phyloP scores from a whole-genome alignment of 2,113 vertebrate species.

The Acrocephalus kingi region DNA sequence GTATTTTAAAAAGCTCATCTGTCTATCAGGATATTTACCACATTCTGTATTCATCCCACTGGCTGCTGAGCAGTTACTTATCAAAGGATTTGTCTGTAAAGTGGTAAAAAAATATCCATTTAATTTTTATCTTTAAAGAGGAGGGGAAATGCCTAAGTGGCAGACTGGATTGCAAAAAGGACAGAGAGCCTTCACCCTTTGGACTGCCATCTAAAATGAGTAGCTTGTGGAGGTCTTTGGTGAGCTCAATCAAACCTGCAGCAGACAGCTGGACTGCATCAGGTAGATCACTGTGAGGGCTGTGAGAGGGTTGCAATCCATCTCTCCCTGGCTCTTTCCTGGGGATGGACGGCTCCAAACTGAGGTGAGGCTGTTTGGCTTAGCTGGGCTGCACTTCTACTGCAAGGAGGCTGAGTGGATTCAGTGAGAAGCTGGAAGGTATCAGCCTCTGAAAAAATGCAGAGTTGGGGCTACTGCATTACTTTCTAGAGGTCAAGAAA shows the following conservation, averaged over 20 bases:
- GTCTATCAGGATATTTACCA: not conserved
- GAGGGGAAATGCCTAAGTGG: not conserved
- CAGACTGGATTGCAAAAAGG: not conserved
- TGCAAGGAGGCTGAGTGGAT: accelerated
- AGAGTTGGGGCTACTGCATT: not conserved
- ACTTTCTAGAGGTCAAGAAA: not conserved
- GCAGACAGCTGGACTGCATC: not conserved
- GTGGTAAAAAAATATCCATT: not conserved
- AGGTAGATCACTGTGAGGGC: not conserved
- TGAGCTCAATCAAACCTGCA: not conserved
- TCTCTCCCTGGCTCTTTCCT: not conserved
- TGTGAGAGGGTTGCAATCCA: not conserved
- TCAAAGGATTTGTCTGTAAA: constrained; percentile 3
- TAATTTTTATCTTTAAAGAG: constrained; percentile 33
- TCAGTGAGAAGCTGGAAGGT: not conserved
- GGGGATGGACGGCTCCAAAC: not conserved
- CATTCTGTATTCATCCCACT: not conserved
- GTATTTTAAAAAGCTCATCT: not conserved
- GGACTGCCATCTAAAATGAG: not conserved
- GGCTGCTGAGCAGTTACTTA: not conserved
- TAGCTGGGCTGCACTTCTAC: not conserved
- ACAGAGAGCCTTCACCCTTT: not conserved
- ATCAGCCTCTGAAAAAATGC: not conserved
- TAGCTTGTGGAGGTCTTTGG: not conserved
- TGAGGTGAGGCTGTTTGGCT: not conserved